Base-by-base conservation (phyloP, 1,140 invertebrate genomes). In the Drosophila azteca region DNA sequence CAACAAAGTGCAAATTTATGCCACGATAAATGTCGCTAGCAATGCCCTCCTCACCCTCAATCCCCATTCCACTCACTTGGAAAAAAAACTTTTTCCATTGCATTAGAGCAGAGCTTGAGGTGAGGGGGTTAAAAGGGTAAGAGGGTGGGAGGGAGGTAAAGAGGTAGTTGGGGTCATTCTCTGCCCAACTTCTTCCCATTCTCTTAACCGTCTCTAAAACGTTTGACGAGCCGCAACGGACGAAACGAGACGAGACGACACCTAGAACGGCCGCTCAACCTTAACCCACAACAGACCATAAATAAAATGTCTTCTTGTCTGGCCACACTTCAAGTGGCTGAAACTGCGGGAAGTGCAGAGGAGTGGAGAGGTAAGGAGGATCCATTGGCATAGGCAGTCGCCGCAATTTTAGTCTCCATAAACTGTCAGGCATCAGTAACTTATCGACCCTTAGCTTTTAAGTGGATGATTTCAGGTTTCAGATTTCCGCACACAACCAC, bases 381-480 rank as follows among this genome's bases (percentile, higher is more conserved):
- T 31, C 29, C 29, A 31, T n/a, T 52, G 15, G 50, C n/a, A 52
- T 51, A 54, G 70, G 59, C 44, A 39, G 11, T 39, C 46, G 62
- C 61, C 72, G 62, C 72, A 75, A 54, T 75, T 75, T 75, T 53
- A 67, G 71, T 66, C 53, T 62, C 65, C 83, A 76, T 82, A 83
- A 88, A 83, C 79, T 88, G 83, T 88, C 83, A 83, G 84, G 83
- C 83, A 83, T 88, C 79, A 73, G 83, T 88, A 88, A 88, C 71
- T 88, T 88, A 88, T 88, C 83, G 83, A 88, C 83, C 83, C 83
- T 88, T 88, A 67, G 79, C 79, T 83, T 88, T 88, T 88, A 88
- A 88, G 83, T 88, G 83, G 83, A 88, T 88, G 83, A 88, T 88
- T 88, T 83, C 59, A 68, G 83, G 83, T 69, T 70, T 83, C 79